A percentile compares a stretch with the other conserved stretches of the same genome.
phyloP scores from a whole-genome alignment of 1,140 invertebrate genomes.

The Megalonaias nervosa region DNA sequence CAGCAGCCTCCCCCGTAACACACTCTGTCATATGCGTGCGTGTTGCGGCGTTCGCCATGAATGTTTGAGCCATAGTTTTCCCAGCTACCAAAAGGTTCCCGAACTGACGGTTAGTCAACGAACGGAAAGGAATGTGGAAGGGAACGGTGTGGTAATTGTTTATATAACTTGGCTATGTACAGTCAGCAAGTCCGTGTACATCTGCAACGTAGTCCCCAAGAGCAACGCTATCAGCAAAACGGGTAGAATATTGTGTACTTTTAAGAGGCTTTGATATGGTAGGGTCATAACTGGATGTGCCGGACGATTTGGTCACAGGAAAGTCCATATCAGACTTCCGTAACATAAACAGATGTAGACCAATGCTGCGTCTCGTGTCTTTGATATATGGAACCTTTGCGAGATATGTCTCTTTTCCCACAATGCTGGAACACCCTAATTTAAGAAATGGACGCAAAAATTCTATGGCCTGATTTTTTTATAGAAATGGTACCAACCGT shows the following conservation, averaged over 20 bases:
- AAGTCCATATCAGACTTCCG: constrained; percentile 6
- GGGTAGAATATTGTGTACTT: neutral
- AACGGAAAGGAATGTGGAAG: constrained; percentile 29
- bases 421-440: neutral
- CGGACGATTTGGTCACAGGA: neutral
- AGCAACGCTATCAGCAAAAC: constrained; percentile 26
- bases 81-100: constrained; percentile 34
- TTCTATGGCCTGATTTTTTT: neutral
- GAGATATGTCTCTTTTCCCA: neutral
- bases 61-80: constrained; percentile 32
- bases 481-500: constrained; percentile 32
- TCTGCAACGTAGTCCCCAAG: constrained; percentile 28
- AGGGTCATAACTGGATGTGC: neutral
- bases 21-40: constrained; percentile 27
- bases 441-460: neutral
- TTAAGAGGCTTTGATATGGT: constrained; percentile 5
- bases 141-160: constrained; percentile 12
- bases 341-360: constrained; percentile 19
- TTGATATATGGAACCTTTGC: constrained; percentile 22
- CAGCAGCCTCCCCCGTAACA: constrained; percentile 19
- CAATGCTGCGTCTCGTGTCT: constrained; percentile 28
- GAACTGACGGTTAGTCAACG: constrained; percentile 26
- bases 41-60: constrained; percentile 30
- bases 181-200: constrained; percentile 17
- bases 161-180: constrained; percentile 20